phyloP scores from a whole-genome alignment of 1,140 invertebrate genomes.

The Babylonia areolata region DNA sequence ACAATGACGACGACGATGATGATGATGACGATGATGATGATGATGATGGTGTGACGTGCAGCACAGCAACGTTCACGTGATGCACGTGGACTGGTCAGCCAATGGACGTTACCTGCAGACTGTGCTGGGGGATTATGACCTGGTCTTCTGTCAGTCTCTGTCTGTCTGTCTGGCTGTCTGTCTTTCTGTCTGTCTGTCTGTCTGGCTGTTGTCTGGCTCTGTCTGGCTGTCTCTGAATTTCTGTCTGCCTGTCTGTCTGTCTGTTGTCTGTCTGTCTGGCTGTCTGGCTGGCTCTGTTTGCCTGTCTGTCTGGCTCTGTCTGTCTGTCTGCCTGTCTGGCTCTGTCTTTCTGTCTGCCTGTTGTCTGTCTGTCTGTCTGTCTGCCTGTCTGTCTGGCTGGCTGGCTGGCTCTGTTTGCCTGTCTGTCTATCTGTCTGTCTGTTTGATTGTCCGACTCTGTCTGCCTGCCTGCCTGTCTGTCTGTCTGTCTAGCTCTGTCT shows the following conservation, averaged over 20 bases:
- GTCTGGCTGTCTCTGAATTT: neutral
- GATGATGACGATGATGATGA: neutral
- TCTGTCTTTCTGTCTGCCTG: neutral
- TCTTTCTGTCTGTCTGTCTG: neutral
- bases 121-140: constrained; percentile 92
- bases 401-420: no score
- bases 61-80: constrained; percentile 91
- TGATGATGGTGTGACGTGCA: constrained; percentile 37
- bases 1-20: neutral
- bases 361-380: constrained; percentile 7
- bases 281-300: neutral
- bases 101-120: constrained; percentile 89
- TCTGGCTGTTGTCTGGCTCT: no score
- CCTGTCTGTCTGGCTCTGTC: neutral
- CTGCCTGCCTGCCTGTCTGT: neutral
- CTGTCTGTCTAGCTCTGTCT: neutral
- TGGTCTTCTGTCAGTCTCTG: constrained; percentile 72
- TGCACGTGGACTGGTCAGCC: constrained; percentile 92
- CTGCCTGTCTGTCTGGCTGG: neutral
- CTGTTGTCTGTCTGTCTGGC: neutral
- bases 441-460: neutral
- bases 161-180: neutral
- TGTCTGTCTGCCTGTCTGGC: neutral
- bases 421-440: neutral
- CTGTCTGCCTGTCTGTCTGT: neutral